Evolutionary conservation across 2,888 invertebrate genomes (phyloP).

Genomic region (Zygogramma bicolorata): DNA sequence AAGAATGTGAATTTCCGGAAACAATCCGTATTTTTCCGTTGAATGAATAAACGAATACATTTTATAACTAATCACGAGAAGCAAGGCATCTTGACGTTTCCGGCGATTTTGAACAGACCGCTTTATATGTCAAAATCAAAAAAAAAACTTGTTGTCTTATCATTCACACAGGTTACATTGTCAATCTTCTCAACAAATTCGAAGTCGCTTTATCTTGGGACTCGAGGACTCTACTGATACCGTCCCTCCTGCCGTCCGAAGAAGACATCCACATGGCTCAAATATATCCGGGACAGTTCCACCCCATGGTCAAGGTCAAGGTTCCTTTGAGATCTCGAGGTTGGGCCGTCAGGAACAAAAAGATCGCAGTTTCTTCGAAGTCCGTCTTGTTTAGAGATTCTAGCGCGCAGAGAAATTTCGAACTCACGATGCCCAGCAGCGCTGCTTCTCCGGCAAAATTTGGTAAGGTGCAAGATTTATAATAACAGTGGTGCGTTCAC

Average conservation of each 20-base stretch:
- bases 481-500: not conserved
- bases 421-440: conserved; percentile 60
- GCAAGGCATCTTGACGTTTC: no score
- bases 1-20: no score
- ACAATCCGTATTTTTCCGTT: no score
- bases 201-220: conserved; percentile 98
- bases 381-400: conserved; percentile 64
- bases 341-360: conserved; percentile 75
- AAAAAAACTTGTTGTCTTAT: not conserved
- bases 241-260: conserved; percentile 88
- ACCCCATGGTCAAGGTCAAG: conserved; percentile 67
- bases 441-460: conserved; percentile 32
- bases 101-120: no score
- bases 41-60: no score
- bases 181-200: conserved; percentile 94
- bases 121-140: no score
- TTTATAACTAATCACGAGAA: no score
- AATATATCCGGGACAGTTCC: conserved; percentile 63
- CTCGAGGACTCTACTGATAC: conserved; percentile 88
- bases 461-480: conserved; percentile 21
- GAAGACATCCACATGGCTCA: conserved; percentile 73
- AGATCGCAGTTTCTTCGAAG: conserved; percentile 69
- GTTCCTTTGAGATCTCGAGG: conserved; percentile 76
- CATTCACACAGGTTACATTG: conserved; percentile 77
- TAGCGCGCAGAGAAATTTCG: conserved; percentile 59